Base-by-base conservation (phyloP, 2,888 invertebrate genomes). In the Argynnis bischoffii region DNA sequence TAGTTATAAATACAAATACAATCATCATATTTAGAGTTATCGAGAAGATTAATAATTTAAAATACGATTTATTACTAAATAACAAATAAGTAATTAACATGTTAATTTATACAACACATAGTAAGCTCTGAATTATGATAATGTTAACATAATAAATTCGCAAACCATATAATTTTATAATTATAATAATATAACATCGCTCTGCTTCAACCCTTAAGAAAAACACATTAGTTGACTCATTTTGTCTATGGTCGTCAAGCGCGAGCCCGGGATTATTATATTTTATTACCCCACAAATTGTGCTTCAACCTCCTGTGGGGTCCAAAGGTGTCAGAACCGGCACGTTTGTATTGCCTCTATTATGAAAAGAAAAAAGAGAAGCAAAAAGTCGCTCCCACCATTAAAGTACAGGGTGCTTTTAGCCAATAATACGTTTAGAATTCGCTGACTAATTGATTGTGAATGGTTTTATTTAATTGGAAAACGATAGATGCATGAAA, bases 401-500 rank as follows among this genome's bases (percentile, higher is more conserved):
- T 83, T 80, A 82, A 81, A 70, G 77, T 77, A 81, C 81, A 82
- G 80, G 79, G 78, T 77, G 84, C 84, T 86, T 88, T 87, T 83
- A 85, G 82, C 81, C 80, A 84, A 84, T 85, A 84, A 88, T 83
- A 78, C 79, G 76, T 83, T 83, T 79, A 77, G 80, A 82, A 88
- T 87, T 83, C 81, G 89, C 89, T 89, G 88, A 89, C 88, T 91
- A 91, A 91, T 90, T 90, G 88, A 90, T 86, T 86, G 78, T 87
- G 84, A 85, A 89, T 85, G 78, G 80, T 76, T 82, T 82, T 85
- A 84, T 84, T 84, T 81, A 81, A 84, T 84, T 82, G 80, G 77
- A 82, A 78, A 83, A 77, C 85, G 79, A 86, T 84, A 81, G 86
- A 86, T 83, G 79, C 47, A 47, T 53, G 59, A 54, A 66, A 66